Percentiles rank a stretch among this genome's conserved stretches.
Evolutionary conservation across 1,140 invertebrate species (phyloP).

Genomic region (Solenopsis fugax): DNA sequence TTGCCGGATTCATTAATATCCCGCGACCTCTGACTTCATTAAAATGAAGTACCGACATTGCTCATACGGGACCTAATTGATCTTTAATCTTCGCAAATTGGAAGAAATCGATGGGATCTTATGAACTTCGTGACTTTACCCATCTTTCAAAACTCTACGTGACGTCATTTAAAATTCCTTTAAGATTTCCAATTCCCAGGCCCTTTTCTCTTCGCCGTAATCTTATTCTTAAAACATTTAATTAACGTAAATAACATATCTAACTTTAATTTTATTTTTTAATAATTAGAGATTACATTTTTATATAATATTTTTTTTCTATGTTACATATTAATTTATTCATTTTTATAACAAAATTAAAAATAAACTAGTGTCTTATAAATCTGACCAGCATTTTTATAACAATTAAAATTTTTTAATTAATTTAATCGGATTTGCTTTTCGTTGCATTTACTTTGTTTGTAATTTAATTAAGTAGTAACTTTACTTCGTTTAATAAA

Average conservation of each 20-base stretch:
- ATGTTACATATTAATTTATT: background rate
- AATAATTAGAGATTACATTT: background rate
- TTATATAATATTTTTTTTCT: background rate
- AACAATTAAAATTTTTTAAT: background rate
- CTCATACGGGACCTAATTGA: constrained; percentile 70
- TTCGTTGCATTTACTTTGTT: background rate
- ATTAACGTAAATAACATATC: background rate
- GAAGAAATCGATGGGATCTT: constrained; percentile 6
- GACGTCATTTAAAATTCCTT: background rate
- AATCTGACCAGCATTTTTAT: background rate
- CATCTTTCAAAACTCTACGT: background rate
- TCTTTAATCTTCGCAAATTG: constrained; percentile 70
- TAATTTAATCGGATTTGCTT: background rate
- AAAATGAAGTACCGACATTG: constrained; percentile 47
- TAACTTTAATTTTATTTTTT: constrained; percentile 13
- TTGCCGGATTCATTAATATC: constrained; percentile 59
- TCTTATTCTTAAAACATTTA: background rate
- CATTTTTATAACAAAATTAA: background rate
- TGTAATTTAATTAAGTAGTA: background rate
- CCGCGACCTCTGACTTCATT: constrained; percentile 49
- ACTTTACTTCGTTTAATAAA: background rate
- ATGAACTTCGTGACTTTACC: background rate
- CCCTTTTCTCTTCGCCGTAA: background rate
- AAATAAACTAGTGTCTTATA: background rate
- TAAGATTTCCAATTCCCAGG: background rate